phyloP scores from a whole-genome alignment of 2,888 invertebrate genomes.

The Drosophila neonasuta region DNA sequence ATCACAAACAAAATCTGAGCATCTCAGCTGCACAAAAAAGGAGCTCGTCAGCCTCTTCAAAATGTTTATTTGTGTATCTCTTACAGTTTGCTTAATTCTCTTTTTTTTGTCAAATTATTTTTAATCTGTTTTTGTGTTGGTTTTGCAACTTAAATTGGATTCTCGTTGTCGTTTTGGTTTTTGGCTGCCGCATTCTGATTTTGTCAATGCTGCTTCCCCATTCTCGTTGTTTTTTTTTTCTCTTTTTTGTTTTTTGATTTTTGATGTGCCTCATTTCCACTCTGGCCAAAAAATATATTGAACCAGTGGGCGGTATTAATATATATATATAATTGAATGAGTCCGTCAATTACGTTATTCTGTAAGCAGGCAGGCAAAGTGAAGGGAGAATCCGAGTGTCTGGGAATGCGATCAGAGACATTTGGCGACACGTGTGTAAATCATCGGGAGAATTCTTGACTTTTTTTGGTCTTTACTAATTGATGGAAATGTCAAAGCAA shows the following conservation, averaged over 20 bases:
- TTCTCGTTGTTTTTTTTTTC: slow-evolving; percentile 31
- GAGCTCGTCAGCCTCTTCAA: slow-evolving; percentile 58
- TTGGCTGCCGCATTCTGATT: slow-evolving; percentile 48
- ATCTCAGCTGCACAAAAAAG: slow-evolving; percentile 60
- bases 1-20: slow-evolving; percentile 49
- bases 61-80: slow-evolving; percentile 71
- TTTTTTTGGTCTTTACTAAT: slow-evolving; percentile 23
- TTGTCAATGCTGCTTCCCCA: slow-evolving; percentile 67
- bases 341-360: slow-evolving; percentile 47
- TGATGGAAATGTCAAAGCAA: slow-evolving; percentile 55
- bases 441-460: slow-evolving; percentile 1
- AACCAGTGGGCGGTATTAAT: slow-evolving; percentile 45
- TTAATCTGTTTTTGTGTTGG: slow-evolving; percentile 12
- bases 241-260: neutral
- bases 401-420: slow-evolving; percentile 59
- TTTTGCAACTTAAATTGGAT: slow-evolving; percentile 58
- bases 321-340: slow-evolving; percentile 1
- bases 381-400: slow-evolving; percentile 59
- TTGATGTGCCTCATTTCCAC: slow-evolving; percentile 41
- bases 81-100: slow-evolving; percentile 57
- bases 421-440: slow-evolving; percentile 46
- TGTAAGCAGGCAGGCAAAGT: slow-evolving; percentile 68
- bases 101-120: slow-evolving; percentile 14
- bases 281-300: slow-evolving; percentile 37
- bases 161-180: slow-evolving; percentile 15